Percentiles rank a stretch among this genome's conserved stretches.
Evolutionary conservation across 2,113 vertebrate genomes (phyloP).

Genomic region (Saccopteryx leptura): DNA sequence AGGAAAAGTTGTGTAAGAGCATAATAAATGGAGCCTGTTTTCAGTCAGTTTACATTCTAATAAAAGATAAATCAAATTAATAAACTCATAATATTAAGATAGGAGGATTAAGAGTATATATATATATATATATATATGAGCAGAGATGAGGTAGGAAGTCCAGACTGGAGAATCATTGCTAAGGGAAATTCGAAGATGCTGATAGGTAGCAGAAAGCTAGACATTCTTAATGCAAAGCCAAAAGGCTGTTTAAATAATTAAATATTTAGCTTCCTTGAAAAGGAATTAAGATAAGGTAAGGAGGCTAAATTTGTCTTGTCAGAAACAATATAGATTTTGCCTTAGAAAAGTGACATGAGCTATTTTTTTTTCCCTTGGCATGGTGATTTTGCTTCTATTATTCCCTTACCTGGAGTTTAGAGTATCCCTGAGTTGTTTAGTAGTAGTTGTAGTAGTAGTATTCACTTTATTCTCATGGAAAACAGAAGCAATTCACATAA

Average conservation of each 20-base stretch:
- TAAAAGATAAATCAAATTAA: background rate
- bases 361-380: background rate
- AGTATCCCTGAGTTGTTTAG: background rate
- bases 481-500: background rate
- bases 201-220: background rate
- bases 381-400: background rate
- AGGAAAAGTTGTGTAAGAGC: background rate
- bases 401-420: background rate
- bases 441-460: background rate
- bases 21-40: background rate
- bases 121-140: background rate
- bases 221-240: background rate
- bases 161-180: background rate
- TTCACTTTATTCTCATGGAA: conserved; percentile 21
- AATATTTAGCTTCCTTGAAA: conserved; percentile 11
- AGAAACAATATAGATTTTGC: background rate
- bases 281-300: background rate
- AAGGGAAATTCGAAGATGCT: background rate
- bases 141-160: background rate
- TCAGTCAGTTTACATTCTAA: background rate
- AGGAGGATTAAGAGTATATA: background rate
- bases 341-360: background rate
- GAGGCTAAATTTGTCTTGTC: conserved; percentile 5
- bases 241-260: conserved; percentile 17
- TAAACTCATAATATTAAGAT: background rate